Evolutionary conservation across 2,888 invertebrate species (phyloP).

Genomic region (Dynastes grantii): DNA sequence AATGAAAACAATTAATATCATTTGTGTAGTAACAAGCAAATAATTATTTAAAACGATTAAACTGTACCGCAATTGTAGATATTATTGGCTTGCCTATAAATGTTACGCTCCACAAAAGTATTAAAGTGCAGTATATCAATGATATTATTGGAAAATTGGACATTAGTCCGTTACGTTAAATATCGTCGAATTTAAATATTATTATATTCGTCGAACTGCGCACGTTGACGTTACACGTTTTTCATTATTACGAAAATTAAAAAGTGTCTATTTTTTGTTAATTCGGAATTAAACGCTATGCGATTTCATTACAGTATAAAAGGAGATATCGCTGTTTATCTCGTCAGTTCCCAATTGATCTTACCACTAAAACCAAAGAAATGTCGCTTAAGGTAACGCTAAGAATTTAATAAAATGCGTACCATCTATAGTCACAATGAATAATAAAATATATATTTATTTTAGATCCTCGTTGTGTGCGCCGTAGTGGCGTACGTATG

Average conservation of each 20-base stretch:
- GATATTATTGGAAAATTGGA: constrained; percentile 29
- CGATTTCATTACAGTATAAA: constrained; percentile 46
- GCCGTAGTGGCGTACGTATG: constrained; percentile 44
- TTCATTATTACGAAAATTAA: constrained; percentile 39
- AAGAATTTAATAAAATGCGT: background rate
- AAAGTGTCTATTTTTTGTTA: constrained; percentile 27
- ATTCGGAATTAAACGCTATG: constrained; percentile 21
- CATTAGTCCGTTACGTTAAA: constrained; percentile 24
- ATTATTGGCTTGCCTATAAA: constrained; percentile 13
- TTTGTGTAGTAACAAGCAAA: background rate
- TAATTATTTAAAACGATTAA: constrained; percentile 7
- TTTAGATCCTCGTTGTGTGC: constrained; percentile 37
- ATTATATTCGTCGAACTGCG: constrained; percentile 19
- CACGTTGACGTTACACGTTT: background rate
- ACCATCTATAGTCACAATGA: background rate
- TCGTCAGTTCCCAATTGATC: constrained; percentile 30
- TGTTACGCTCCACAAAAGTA: constrained; percentile 33
- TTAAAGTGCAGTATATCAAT: constrained; percentile 23
- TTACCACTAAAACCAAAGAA: constrained; percentile 36
- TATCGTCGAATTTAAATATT: constrained; percentile 36
- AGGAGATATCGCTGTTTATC: constrained; percentile 26
- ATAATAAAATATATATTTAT: background rate
- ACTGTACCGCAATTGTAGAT: constrained; percentile 2
- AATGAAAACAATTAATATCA: background rate
- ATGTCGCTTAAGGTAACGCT: constrained; percentile 45